A percentile compares a stretch with the other conserved stretches of the same genome.
These are phyloP conservation scores for Oceanodroma tethys DNA, from an alignment of 2,113 vertebrate genomes.

Conservation along the genomic window DNA sequence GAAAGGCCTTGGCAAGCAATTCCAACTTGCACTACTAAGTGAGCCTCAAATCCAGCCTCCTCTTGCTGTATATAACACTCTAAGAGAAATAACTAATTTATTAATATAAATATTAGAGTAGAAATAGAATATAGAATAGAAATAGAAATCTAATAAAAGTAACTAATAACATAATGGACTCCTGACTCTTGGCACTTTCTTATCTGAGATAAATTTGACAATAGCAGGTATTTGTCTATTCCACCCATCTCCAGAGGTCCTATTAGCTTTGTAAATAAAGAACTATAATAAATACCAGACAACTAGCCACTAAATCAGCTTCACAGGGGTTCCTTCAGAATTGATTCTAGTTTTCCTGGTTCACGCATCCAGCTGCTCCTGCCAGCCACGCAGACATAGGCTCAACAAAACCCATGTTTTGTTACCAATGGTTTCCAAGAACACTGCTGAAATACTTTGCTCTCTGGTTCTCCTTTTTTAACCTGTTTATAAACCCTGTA, in stretches of 20 bases:
- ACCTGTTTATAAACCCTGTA: neutral
- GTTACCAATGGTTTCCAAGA: neutral
- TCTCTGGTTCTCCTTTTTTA: neutral
- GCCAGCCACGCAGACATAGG: neutral
- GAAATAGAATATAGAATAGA: neutral
- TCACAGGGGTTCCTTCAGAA: neutral
- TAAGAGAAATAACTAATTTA: neutral
- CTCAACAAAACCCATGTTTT: neutral
- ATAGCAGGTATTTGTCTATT: neutral
- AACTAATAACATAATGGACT: neutral
- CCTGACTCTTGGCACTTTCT: neutral
- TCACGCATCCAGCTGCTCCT: neutral
- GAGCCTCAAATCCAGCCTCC: neutral
- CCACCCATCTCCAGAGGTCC: neutral
- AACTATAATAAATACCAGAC: neutral
- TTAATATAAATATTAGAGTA: neutral
- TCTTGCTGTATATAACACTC: neutral
- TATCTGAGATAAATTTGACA: neutral
- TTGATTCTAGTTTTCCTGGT: neutral
- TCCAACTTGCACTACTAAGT: neutral
- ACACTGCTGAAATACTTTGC: neutral
- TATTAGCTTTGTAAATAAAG: neutral
- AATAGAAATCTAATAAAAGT: neutral
- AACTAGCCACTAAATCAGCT: neutral
- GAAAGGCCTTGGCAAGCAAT: neutral